Evolutionary conservation across 2,113 vertebrate species (phyloP), one percentile per base, ranked within the genome.

Genomic region (Numenius arquata): DNA sequence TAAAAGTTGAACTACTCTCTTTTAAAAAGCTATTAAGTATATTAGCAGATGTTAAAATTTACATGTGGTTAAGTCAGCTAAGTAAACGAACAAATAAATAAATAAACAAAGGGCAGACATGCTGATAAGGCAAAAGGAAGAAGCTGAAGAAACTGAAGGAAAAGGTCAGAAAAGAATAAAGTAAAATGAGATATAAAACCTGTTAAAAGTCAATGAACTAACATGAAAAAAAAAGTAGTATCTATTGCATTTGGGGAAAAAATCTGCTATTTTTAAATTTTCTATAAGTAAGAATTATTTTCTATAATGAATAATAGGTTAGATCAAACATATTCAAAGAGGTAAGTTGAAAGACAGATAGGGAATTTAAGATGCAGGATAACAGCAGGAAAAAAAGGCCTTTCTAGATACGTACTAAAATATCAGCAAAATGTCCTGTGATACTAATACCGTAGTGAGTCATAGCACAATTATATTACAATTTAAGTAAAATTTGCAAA

Each of bases 401-500:
- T 56, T 91, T 85, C 16, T 38, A 50, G 47, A 90, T 29, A 4
- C 13, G 10, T 55, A 52, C 27, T 78, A 67, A 78, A 63, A 56
- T 65, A 82, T 23, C 59, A 92, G 26, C 29, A 82, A 90, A 83
- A 88, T 47, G 38, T 23, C 53, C 38, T 40, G 16, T 40, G 36
- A 48, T 78, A 85, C n/a, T 62, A 89, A 20, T 72, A 59, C 62
- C 29, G 21, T 20, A 82, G 58, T 76, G 68, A 95, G 36, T 89
- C 85, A 93, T 9, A 82, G 43, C 25, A 85, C 7, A 73, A 88
- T 72, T 75, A 72, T 8, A 72, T 59, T 72, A 63, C 5, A 67
- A 38, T 87, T 34, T 41, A 43, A 47, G 40, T 27, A 81, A 89
- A 72, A 85, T 76, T 82, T 83, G 43, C 36, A 89, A 50, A 89